Evolutionary conservation across 2,797 vertebrate species (phyloP), one percentile per base, ranked within the genome.

Genomic region (Phaenicophaeus curvirostris): DNA sequence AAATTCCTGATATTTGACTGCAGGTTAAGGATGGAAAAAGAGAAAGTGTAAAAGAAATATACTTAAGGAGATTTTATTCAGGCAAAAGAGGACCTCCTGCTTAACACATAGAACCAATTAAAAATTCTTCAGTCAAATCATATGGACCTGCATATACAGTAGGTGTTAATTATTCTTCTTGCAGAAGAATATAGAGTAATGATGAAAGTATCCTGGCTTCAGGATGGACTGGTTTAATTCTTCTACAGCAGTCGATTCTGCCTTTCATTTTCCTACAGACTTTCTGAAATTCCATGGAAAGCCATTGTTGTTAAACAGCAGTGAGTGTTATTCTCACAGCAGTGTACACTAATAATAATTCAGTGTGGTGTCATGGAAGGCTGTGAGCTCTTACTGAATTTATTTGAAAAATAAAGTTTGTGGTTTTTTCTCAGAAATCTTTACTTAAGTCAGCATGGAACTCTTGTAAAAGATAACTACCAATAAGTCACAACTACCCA

Each of bases 381-480:
- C 97, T 95, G 77, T 46, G 75, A 95, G 97, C 92, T 97, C 95
- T 95, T 88, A 86, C 94, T 94, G 94, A 96, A 97, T 94, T 96
- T 96, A 97, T 96, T 97, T 96, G 96, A 97, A 97, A 97, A 97
- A 97, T 95, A 96, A 97, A 97, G 92, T 96, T 96, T 90, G 90
- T 8, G 3, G 68, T 89, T 90, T 94, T 93, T 87, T 86, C 92
- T 93, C 67, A 19, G 59, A 97, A 94, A 97, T 96, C 94, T 95
- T 97, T 96, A 94, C 96, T 97, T 96, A 96, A 97, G 92, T 91
- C 96, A 97, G 96, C 95, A 92, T 94, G 97, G 94, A 97, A 95
- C 96, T 96, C 96, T 96, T 97, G 93, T 96, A 97, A 97, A 96
- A 98, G 96, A 94, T 94, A 97, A 97, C 94, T 97, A 97, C 96